Conservation (phyloP, 2,888 invertebrate species). For the Lepidocyrtoides sp. region DNA sequence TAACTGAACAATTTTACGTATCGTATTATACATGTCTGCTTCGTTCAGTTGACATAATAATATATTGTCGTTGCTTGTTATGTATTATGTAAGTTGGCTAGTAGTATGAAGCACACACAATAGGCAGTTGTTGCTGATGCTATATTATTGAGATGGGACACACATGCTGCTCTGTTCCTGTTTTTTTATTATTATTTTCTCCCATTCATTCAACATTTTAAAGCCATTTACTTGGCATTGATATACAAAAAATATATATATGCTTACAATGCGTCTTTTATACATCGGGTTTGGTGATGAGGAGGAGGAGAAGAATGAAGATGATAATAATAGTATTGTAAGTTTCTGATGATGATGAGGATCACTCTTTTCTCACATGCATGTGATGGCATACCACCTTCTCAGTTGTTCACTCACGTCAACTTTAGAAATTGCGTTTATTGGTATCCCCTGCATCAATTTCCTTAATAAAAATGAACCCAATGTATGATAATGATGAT, state of each 20-base stretch:
- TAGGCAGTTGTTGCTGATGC: conserved; percentile 41
- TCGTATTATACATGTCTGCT: not conserved
- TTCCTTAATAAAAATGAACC: conserved; percentile 60
- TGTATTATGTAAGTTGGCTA: no score
- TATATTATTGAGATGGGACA: conserved; percentile 54
- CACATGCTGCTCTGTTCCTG: conserved; percentile 66
- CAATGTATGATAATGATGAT: not conserved
- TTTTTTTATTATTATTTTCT: not conserved
- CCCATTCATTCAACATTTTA: not conserved
- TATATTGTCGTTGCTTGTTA: conserved; percentile 53
- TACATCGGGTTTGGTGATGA: not conserved
- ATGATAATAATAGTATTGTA: conserved; percentile 44
- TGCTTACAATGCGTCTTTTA: not conserved
- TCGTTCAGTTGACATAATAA: conserved; percentile 40
- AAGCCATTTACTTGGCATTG: no score
- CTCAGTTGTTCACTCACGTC: conserved; percentile 53
- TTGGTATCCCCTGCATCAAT: conserved; percentile 34
- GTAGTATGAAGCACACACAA: no score
- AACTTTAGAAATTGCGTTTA: conserved; percentile 36
- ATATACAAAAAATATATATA: no score
- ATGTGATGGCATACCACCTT: conserved; percentile 57
- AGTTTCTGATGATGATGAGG: not conserved
- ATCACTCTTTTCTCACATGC: not conserved
- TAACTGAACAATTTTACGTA: no score
- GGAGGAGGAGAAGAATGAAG: conserved; percentile 8